Evolutionary conservation across 1,140 invertebrate genomes (phyloP).

Genomic region (Pseudomyrmex dendroicus): DNA sequence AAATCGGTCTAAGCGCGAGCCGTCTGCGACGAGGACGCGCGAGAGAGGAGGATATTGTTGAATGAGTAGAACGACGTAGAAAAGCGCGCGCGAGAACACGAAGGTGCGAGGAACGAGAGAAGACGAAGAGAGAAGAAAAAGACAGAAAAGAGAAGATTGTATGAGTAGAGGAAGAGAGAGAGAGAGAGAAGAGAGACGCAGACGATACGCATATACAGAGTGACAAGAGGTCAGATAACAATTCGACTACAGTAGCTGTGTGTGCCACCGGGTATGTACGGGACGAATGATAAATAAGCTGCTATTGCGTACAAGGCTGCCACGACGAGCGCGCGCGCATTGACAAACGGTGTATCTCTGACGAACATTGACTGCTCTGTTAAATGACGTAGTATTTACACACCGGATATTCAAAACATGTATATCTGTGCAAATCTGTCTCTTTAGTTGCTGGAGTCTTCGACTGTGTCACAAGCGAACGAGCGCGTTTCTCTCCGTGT

Average conservation of each 20-base stretch:
- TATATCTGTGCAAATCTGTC: background rate
- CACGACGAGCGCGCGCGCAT: conserved; percentile 29
- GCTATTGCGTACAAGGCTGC: conserved; percentile 43
- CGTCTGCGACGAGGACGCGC: conserved; percentile 28
- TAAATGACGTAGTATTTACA: conserved; percentile 10
- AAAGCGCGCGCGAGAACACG: background rate
- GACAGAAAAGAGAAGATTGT: background rate
- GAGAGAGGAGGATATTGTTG: conserved; percentile 20
- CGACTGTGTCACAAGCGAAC: background rate
- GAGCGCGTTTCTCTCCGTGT: background rate
- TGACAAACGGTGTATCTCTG: conserved; percentile 26
- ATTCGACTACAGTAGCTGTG: conserved; percentile 21
- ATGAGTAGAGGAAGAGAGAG: background rate
- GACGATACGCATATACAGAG: conserved; percentile 27
- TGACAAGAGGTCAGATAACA: conserved; percentile 45
- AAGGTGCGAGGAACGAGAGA: background rate
- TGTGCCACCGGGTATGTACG: conserved; percentile 22
- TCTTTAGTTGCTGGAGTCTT: background rate
- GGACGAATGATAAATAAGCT: conserved; percentile 51
- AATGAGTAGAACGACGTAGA: conserved; percentile 33
- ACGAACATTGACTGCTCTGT: conserved; percentile 39
- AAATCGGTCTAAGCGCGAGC: conserved; percentile 15
- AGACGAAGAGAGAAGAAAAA: conserved; percentile 1
- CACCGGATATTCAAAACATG: background rate
- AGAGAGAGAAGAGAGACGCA: background rate